These are phyloP conservation scores for Microtus montanus DNA, from an alignment of 2,113 vertebrate species.

Conservation along the genomic window DNA sequence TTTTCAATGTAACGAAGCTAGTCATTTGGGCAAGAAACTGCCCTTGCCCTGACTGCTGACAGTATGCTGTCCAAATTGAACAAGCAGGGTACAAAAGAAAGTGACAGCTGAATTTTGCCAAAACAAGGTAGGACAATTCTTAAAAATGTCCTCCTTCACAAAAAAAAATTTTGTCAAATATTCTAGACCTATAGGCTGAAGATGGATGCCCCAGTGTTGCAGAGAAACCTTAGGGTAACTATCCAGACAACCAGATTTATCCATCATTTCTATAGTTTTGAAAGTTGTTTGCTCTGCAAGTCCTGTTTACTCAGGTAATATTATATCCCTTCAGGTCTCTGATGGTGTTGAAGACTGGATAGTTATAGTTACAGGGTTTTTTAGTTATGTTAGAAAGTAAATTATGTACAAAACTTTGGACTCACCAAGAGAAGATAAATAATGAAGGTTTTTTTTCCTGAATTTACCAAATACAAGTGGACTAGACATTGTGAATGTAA, in stretches of 20 bases:
- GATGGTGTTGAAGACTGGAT: neutral
- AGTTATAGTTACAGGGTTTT: neutral
- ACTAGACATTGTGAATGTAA: neutral
- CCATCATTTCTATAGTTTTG: neutral
- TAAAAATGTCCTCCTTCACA: neutral
- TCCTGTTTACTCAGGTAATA: neutral
- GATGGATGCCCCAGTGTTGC: neutral
- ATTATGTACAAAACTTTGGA: neutral
- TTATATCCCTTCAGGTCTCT: neutral
- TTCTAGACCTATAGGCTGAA: neutral
- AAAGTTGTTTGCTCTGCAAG: neutral
- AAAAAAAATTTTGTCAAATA: neutral
- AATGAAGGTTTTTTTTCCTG: neutral
- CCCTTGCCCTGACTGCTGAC: neutral
- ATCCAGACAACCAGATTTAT: neutral
- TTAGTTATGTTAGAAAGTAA: neutral
- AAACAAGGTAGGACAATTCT: neutral
- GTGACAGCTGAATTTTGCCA: neutral
- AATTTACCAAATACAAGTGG: neutral
- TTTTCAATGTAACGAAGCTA: no score
- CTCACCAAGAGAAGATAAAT: neutral
- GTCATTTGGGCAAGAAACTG: no score
- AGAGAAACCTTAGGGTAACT: neutral
- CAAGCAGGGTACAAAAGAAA: neutral
- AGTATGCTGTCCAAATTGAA: neutral